Evolutionary conservation across 2,113 vertebrate species (phyloP), one percentile per base, ranked within the genome.

Genomic region (Solenodon paradoxus): DNA sequence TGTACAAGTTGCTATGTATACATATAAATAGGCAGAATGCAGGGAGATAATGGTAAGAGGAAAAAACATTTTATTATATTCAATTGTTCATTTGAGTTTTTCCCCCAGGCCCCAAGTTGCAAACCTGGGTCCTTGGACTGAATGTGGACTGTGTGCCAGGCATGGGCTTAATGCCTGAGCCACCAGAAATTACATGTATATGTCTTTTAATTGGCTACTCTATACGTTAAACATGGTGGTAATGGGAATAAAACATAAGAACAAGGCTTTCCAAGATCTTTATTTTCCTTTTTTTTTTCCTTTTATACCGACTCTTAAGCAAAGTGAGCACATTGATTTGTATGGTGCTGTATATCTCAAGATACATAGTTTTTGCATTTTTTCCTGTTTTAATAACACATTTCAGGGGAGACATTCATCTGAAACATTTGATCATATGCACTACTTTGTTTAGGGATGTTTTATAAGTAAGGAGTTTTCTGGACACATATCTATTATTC

Each of bases 401-500:
- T 0, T 51, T 45, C 35, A 32, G 4, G 75, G 47, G 2, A 47
- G 45, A 40, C 20, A 79, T 72, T 90, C 40, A 47, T 0, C 2
- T 78, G 5, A 5, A 20, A 59, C 13, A 32, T 42, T 42, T 7
- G 11, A 20, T 1, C 3, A 55, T 3, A 0, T 32, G 28, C 6
- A 71, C 32, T 61, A 45, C 3, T 40, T 59, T 49, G 11, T 30
- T 38, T 28, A 45, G 15, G 28, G 28, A 5, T 79, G 0, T 75
- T 94, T 74, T 82, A 12, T 53, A 47, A 57, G 12, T 69, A 75
- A 42, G 55, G 7, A 85, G 30, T 6, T 4, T 71, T 59, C 40
- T 85, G 49, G n/a, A 42, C 40, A 55, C 49, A 4, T 0, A n/a
- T n/a, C n/a, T n/a, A n/a, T n/a, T n/a, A n/a, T 10, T 53, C 15